Conservation (phyloP, 2,113 vertebrate genomes). For the Butastur rufipennis region DNA sequence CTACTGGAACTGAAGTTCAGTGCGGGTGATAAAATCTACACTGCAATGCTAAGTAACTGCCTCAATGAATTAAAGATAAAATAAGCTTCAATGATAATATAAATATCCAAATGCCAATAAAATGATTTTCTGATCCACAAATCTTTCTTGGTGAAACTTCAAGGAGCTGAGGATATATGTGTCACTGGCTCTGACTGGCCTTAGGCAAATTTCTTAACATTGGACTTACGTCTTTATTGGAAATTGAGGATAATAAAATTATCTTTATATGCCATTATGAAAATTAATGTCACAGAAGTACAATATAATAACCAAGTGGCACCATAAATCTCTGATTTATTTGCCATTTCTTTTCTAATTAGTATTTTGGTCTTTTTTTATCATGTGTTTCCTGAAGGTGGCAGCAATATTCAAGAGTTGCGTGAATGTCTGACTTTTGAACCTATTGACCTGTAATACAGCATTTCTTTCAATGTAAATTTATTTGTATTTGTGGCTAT, state of each 20-base stretch:
- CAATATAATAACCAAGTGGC: neutral
- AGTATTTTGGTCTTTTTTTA: neutral
- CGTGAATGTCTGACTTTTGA: neutral
- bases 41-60: neutral
- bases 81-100: neutral
- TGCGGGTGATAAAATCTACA: neutral
- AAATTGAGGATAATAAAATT: neutral
- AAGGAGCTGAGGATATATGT: neutral
- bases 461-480: neutral
- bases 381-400: constrained; percentile 50
- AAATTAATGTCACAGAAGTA: neutral
- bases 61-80: neutral
- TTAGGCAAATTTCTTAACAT: neutral
- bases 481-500: neutral
- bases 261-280: neutral
- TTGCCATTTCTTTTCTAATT: neutral
- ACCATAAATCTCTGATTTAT: neutral
- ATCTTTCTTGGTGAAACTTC: neutral
- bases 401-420: constrained; percentile 53
- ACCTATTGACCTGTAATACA: neutral
- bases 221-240: neutral
- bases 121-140: neutral
- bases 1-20: neutral
- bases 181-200: neutral
- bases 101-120: neutral